Conservation (phyloP, 2,113 vertebrate genomes). For the Laterallus jamaicensis region DNA sequence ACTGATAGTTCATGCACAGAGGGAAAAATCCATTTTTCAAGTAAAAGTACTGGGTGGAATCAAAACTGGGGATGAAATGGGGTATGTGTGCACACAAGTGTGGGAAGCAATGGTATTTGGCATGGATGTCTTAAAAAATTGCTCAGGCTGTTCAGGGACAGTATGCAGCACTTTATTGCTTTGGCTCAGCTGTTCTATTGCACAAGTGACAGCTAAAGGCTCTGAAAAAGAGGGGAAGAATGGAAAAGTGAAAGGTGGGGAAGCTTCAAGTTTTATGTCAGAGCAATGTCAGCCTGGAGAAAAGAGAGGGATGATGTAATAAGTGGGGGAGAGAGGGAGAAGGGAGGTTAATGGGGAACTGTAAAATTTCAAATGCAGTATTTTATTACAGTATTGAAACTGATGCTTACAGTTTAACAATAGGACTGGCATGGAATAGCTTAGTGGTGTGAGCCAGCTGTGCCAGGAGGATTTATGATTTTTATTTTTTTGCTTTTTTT, state of each 20-base stretch:
- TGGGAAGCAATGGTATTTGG: slow-evolving; percentile 19
- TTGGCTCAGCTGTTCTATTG: slow-evolving; percentile 51
- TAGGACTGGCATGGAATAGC: slow-evolving; percentile 54
- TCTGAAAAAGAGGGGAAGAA: slow-evolving; percentile 23
- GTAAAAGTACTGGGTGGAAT: neutral
- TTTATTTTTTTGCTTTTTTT: slow-evolving; percentile 14
- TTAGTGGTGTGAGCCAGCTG: slow-evolving; percentile 36
- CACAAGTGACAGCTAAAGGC: slow-evolving; percentile 54
- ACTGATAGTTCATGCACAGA: neutral
- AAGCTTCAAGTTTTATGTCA: slow-evolving; percentile 59
- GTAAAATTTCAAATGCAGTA: slow-evolving; percentile 69
- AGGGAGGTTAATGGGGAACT: slow-evolving; percentile 64
- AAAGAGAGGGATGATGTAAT: slow-evolving; percentile 62
- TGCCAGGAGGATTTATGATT: slow-evolving; percentile 60
- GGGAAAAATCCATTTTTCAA: neutral
- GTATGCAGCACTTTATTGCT: slow-evolving; percentile 9
- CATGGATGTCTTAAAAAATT: neutral
- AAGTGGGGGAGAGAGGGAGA: slow-evolving; percentile 36
- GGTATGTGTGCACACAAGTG: neutral
- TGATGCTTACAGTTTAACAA: slow-evolving; percentile 64
- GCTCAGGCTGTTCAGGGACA: neutral
- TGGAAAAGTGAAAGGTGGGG: slow-evolving; percentile 59
- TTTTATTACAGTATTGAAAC: slow-evolving; percentile 71
- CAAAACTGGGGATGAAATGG: neutral
- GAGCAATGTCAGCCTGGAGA: slow-evolving; percentile 48